Base-by-base conservation (phyloP, 2,888 invertebrate species). In the Chironomus riparius region DNA sequence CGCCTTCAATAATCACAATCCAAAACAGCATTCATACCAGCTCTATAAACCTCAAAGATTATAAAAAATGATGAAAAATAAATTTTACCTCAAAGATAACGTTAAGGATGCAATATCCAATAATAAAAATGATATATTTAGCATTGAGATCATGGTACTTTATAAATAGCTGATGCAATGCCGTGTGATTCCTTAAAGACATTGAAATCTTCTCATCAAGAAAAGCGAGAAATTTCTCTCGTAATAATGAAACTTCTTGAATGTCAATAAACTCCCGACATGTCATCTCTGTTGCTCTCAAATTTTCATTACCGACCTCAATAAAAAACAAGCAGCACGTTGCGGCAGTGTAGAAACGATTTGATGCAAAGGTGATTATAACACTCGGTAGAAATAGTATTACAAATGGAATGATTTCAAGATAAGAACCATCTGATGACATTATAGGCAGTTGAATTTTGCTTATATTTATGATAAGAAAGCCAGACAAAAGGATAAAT, bases 11-110 rank as follows among this genome's bases (percentile, higher is more conserved):
- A 3, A 24, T 24, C 22, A 24, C 22, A 24, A 24, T 2, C 22
- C 3, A 3, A n/a, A 24, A 2, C 22, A 24, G 22, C 22, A 24
- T 28, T 28, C 24, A 24, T 28, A 1, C 3, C 5, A 28, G 4
- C 5, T 4, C 28, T 24, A 3, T 24, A 28, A 28, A 28, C 4
- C 28, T 5, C 28, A 28, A 28, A 28, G 28, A 28, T 28, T 28
- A 28, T 28, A 28, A 28, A 4, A 28, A 28, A 28, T 28, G 28
- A 4, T 28, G 7, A 56, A 6, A 56, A 24, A 38, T 28, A 28
- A 28, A 28, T 12, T 1, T 71, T 61, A 71, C 71, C 71, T 71
- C 71, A 15, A 50, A 71, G 22, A 71, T 47, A 7, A 61, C 28
- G 15, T 71, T 71, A 4, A 15, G 10, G 13, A 71, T 50, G 28